phyloP scores from a whole-genome alignment of 2,113 vertebrate genomes.

The Gila orcuttii region DNA sequence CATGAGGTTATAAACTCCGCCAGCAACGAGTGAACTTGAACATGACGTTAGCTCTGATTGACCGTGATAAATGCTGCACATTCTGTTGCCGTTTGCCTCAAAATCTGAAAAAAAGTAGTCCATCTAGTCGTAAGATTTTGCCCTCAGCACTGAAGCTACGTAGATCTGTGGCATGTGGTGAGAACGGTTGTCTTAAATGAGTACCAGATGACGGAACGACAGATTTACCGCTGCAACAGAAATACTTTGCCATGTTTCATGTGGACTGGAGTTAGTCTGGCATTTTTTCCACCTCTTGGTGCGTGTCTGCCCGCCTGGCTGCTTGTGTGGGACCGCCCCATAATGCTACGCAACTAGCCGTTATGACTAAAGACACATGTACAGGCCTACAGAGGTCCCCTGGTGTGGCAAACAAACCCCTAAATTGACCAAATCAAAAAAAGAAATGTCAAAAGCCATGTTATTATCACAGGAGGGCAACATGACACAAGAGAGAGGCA shows the following conservation, averaged over 20 bases:
- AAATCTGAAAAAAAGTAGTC: constrained; percentile 5
- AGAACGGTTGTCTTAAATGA: constrained; percentile 75
- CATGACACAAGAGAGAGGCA: constrained; percentile 30
- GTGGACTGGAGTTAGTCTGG: constrained; percentile 66
- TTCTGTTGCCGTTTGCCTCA: constrained; percentile 29
- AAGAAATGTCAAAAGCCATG: constrained; percentile 52
- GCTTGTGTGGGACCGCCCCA: background rate
- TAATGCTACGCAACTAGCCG: constrained; percentile 21
- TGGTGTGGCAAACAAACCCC: constrained; percentile 43
- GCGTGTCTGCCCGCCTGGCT: background rate
- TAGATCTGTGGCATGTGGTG: constrained; percentile 66
- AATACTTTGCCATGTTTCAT: constrained; percentile 68
- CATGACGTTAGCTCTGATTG: constrained; percentile 35
- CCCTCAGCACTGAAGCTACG: constrained; percentile 3
- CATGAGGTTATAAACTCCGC: constrained; percentile 52
- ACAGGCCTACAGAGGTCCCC: constrained; percentile 38
- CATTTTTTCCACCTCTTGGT: constrained; percentile 62
- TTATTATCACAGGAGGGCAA: constrained; percentile 57
- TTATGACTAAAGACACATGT: constrained; percentile 43
- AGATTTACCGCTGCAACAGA: constrained; percentile 74
- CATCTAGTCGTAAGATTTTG: background rate
- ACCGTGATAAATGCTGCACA: constrained; percentile 20
- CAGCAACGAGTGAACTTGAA: constrained; percentile 57
- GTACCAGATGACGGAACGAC: constrained; percentile 78
- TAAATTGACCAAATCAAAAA: constrained; percentile 58